These are phyloP conservation scores for Montipora capitata DNA, from an alignment of 92 coral and sea anemone species.

Conservation along the genomic window DNA sequence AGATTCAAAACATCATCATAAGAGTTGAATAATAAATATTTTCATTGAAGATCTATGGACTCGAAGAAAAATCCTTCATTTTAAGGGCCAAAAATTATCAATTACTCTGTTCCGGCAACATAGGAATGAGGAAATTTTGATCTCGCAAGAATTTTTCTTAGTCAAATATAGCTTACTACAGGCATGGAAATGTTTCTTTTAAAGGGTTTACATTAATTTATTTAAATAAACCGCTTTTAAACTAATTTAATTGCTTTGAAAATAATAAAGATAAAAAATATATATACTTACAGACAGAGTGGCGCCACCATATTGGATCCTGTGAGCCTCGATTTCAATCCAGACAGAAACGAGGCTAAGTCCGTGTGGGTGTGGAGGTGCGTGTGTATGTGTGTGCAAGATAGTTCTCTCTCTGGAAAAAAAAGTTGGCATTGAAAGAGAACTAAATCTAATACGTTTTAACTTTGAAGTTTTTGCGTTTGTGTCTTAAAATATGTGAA, in stretches of 20 bases:
- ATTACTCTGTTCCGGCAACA: too few relatives aligned
- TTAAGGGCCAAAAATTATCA: too few relatives aligned
- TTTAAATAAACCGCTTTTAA: too few relatives aligned
- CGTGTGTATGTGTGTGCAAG: slow-evolving; percentile 9
- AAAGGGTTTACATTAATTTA: too few relatives aligned
- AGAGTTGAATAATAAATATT: too few relatives aligned
- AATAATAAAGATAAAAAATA: not conserved
- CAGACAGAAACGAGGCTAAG: slow-evolving; percentile 35
- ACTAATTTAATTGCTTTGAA: not conserved
- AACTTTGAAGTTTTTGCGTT: not conserved
- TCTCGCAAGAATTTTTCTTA: too few relatives aligned
- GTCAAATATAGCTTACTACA: too few relatives aligned
- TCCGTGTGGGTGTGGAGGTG: not conserved
- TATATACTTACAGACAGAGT: slow-evolving; percentile 21
- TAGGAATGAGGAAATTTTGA: too few relatives aligned
- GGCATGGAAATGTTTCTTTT: too few relatives aligned
- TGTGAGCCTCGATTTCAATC: slow-evolving; percentile 36
- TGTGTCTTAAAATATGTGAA: not conserved
- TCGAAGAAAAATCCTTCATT: too few relatives aligned
- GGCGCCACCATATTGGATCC: slow-evolving; percentile 39
- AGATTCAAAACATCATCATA: too few relatives aligned
- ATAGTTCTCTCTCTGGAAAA: slow-evolving; percentile 13
- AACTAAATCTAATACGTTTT: not conserved
- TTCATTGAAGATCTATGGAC: too few relatives aligned
- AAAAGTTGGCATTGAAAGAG: not conserved